Evolutionary conservation across 2,888 invertebrate genomes (phyloP).

Genomic region (Diaprepes abbreviatus): DNA sequence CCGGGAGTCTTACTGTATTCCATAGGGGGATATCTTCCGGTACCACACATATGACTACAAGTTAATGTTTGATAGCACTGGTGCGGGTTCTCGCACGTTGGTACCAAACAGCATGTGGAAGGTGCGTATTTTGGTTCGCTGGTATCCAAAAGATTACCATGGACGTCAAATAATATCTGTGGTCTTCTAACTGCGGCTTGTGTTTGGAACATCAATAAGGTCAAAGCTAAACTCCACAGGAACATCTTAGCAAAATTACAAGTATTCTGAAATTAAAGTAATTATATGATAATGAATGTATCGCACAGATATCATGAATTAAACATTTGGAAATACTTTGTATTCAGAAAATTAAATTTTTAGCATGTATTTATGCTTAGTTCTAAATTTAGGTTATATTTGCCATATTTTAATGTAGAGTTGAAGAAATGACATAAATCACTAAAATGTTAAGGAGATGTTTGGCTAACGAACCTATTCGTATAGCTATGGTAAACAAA

Average conservation of each 20-base stretch:
- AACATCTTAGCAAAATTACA: background rate
- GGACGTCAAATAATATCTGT: background rate
- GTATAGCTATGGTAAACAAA: too few relatives aligned
- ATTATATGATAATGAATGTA: background rate
- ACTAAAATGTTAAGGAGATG: background rate
- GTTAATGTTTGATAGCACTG: conserved; percentile 49
- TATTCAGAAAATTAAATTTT: too few relatives aligned
- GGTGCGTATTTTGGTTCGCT: conserved; percentile 29
- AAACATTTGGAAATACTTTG: too few relatives aligned
- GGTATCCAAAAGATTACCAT: conserved; percentile 24
- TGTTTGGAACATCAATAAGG: background rate
- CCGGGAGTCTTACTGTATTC: conserved; percentile 48
- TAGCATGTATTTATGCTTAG: too few relatives aligned
- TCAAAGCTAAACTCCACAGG: background rate
- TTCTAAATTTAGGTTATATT: too few relatives aligned
- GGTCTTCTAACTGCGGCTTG: background rate
- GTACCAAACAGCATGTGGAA: conserved; percentile 51
- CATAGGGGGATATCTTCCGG: conserved; percentile 51
- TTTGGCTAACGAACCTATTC: too few relatives aligned
- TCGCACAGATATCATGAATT: too few relatives aligned
- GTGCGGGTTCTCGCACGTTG: conserved; percentile 43
- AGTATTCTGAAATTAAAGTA: background rate
- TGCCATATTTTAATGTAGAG: too few relatives aligned
- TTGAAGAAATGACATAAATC: background rate
- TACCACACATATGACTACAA: conserved; percentile 48